phyloP scores from a whole-genome alignment of 2,888 invertebrate genomes.

The Polia nebulosa region DNA sequence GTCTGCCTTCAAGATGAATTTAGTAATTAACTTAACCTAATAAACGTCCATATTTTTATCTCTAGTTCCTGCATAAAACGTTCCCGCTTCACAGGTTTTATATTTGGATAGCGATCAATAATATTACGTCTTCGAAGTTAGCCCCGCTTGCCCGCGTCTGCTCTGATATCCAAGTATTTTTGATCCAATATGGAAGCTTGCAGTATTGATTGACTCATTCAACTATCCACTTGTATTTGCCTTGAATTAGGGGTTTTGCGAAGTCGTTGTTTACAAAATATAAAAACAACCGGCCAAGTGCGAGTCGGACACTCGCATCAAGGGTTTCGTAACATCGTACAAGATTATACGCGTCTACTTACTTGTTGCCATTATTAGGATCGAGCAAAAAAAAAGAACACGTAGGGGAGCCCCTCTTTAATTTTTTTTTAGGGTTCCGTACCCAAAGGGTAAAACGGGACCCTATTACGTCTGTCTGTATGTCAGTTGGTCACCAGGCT shows the following conservation, averaged over 20 bases:
- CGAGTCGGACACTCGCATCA: too few relatives aligned
- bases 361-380: too few relatives aligned
- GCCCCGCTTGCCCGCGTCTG: slow-evolving; percentile 17
- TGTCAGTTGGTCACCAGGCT: too few relatives aligned
- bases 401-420: too few relatives aligned
- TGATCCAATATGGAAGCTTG: slow-evolving; percentile 1
- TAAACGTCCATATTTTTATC: not conserved
- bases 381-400: too few relatives aligned
- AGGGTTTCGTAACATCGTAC: too few relatives aligned
- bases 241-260: not conserved
- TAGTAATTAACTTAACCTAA: not conserved
- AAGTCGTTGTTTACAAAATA: not conserved
- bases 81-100: slow-evolving; percentile 28
- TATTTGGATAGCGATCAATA: slow-evolving; percentile 52
- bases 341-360: too few relatives aligned
- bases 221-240: slow-evolving; percentile 1
- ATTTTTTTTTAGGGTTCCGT: too few relatives aligned
- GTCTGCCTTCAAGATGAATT: not conserved
- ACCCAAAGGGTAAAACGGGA: too few relatives aligned
- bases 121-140: slow-evolving; percentile 11
- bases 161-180: slow-evolving; percentile 32
- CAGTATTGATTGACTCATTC: slow-evolving; percentile 2
- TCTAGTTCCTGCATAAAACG: slow-evolving; percentile 7
- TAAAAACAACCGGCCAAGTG: too few relatives aligned
- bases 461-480: too few relatives aligned